A percentile compares a stretch with the other conserved stretches of the same genome.
Conservation (phyloP, 2,888 invertebrate species). For the Hemistola chrysoprasaria region DNA sequence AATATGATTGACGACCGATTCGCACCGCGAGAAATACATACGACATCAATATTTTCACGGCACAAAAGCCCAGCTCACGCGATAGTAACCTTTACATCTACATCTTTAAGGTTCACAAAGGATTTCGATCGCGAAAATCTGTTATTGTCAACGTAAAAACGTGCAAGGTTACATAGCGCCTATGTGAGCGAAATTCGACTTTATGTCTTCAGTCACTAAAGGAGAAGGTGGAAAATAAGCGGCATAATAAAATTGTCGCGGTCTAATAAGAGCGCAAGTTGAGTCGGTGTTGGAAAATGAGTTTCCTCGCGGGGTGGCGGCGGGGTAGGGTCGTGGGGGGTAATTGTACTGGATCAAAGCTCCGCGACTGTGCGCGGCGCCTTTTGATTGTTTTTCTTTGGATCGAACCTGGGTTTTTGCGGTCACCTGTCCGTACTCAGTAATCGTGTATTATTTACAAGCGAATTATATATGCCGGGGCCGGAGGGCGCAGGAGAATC, state of each 20-base stretch:
- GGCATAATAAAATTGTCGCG: slow-evolving; percentile 34
- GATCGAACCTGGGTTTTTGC: slow-evolving; percentile 54
- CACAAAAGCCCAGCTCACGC: slow-evolving; percentile 8
- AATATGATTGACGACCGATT: slow-evolving; percentile 74
- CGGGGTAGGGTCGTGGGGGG: slow-evolving; percentile 44
- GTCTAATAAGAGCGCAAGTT: slow-evolving; percentile 73
- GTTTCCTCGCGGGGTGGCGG: slow-evolving; percentile 61
- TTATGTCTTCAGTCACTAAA: slow-evolving; percentile 13
- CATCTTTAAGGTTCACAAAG: slow-evolving; percentile 15
- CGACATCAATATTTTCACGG: slow-evolving; percentile 19
- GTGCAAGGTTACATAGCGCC: slow-evolving; percentile 24
- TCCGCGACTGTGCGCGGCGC: slow-evolving; percentile 57
- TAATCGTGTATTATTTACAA: slow-evolving; percentile 67
- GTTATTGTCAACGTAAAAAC: slow-evolving; percentile 26
- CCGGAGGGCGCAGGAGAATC: no score
- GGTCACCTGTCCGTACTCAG: slow-evolving; percentile 56
- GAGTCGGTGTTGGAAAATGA: slow-evolving; percentile 76
- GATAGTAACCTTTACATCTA: slow-evolving; percentile 23
- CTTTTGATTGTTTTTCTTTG: slow-evolving; percentile 77
- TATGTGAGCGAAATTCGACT: slow-evolving; percentile 28
- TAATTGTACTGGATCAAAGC: slow-evolving; percentile 72
- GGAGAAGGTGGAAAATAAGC: not conserved
- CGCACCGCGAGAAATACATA: slow-evolving; percentile 64
- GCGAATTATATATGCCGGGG: slow-evolving; percentile 42
- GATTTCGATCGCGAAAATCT: slow-evolving; percentile 9